phyloP scores from a whole-genome alignment of 2,888 invertebrate genomes.

The Chironomus riparius region DNA sequence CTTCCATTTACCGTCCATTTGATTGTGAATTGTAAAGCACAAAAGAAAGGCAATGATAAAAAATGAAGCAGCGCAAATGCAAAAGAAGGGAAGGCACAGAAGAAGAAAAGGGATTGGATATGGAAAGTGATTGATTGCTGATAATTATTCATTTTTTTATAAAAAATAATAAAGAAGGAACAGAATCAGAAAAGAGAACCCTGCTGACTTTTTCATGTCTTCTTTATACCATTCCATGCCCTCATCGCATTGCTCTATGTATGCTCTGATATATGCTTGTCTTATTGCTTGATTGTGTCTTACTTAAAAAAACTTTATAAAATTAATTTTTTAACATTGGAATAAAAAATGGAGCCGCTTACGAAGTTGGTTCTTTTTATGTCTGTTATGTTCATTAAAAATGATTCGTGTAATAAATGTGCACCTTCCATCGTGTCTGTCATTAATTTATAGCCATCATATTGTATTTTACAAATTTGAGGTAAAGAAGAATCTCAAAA shows the following conservation, averaged over 20 bases:
- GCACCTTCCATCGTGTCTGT: constrained; percentile 16
- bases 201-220: constrained; percentile 6
- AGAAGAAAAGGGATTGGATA: background rate
- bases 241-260: too few species aligned
- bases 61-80: background rate
- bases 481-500: background rate
- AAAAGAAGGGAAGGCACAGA: background rate
- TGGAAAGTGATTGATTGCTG: constrained; percentile 14
- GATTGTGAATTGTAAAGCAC: background rate
- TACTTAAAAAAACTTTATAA: background rate
- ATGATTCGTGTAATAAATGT: constrained; percentile 23
- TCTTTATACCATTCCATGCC: background rate
- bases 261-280: too few species aligned
- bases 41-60: background rate
- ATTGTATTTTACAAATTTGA: background rate
- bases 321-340: background rate
- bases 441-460: constrained; percentile 10
- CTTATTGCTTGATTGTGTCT: background rate
- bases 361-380: background rate
- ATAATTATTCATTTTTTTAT: constrained; percentile 21
- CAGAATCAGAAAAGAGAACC: background rate
- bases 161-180: background rate
- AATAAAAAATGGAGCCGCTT: background rate
- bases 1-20: too few species aligned
- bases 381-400: background rate